phyloP scores from a whole-genome alignment of 2,797 vertebrate genomes.

The Pagetopsis macropterus region DNA sequence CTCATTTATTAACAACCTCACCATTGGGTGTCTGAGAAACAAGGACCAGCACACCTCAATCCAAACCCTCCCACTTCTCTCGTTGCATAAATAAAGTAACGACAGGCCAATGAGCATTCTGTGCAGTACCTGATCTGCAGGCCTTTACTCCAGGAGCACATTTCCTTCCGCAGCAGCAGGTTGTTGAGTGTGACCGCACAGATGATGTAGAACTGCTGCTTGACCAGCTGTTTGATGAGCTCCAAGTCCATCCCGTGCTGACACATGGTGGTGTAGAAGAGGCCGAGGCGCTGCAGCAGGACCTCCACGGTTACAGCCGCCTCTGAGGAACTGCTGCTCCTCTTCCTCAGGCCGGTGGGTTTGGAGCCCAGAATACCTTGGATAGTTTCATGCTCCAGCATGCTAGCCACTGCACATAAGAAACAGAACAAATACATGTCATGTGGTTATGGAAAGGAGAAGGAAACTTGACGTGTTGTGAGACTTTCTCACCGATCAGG shows the following conservation, averaged over 20 bases:
- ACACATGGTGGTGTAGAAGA: slow-evolving; percentile 89
- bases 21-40: neutral
- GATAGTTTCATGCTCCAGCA: slow-evolving; percentile 95
- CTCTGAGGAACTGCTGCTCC: slow-evolving; percentile 87
- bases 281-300: slow-evolving; percentile 89
- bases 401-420: slow-evolving; percentile 87
- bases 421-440: neutral
- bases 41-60: neutral
- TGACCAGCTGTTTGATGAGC: slow-evolving; percentile 92
- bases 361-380: slow-evolving; percentile 94
- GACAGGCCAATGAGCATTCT: neutral
- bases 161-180: slow-evolving; percentile 96
- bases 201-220: slow-evolving; percentile 94
- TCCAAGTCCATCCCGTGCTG: slow-evolving; percentile 92
- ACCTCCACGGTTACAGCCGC: slow-evolving; percentile 91
- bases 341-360: slow-evolving; percentile 93
- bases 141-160: slow-evolving; percentile 99
- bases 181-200: slow-evolving; percentile 93
- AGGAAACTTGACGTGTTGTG: neutral
- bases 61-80: neutral
- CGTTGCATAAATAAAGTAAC: neutral
- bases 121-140: slow-evolving; percentile 93
- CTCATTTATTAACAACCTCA: neutral
- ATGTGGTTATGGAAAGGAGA: neutral
- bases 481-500: slow-evolving; percentile 88